phyloP scores from a whole-genome alignment of 2,888 invertebrate genomes.

The Ormyrus pomaceus region DNA sequence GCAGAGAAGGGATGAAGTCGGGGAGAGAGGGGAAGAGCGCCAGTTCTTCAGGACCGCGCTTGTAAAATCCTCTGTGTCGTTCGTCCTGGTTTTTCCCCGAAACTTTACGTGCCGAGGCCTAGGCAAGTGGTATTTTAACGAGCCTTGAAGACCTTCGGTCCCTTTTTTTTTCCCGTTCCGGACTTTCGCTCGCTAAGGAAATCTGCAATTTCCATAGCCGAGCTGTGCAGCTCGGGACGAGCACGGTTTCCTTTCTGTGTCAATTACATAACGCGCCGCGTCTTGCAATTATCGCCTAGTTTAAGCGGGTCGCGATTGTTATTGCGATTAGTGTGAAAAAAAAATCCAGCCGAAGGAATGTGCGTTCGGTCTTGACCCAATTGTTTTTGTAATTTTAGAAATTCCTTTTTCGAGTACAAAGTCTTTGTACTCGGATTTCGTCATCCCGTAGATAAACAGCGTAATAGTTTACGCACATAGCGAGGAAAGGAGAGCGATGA shows the following conservation, averaged over 20 bases:
- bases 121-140: constrained; percentile 39
- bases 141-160: constrained; percentile 18
- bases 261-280: constrained; percentile 12
- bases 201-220: constrained; percentile 6
- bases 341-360: not conserved
- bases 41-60: not conserved
- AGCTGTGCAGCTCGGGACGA: not conserved
- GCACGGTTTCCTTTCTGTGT: constrained; percentile 24
- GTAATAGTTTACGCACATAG: too few relatives aligned
- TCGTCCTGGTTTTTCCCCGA: constrained; percentile 32
- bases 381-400: constrained; percentile 5
- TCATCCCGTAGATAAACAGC: too few relatives aligned
- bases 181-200: constrained; percentile 8
- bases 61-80: constrained; percentile 35
- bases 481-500: not conserved
- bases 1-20: not conserved
- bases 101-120: not conserved
- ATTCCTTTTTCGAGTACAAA: not conserved
- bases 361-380: constrained; percentile 18
- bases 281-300: constrained; percentile 5
- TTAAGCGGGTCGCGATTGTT: constrained; percentile 20
- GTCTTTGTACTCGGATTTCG: not conserved
- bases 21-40: not conserved
- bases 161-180: constrained; percentile 6
- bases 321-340: constrained; percentile 11